A percentile compares a stretch with the other conserved stretches of the same genome.
Evolutionary conservation across 2,797 vertebrate genomes (phyloP).

Genomic region (Myripristis jacobus): DNA sequence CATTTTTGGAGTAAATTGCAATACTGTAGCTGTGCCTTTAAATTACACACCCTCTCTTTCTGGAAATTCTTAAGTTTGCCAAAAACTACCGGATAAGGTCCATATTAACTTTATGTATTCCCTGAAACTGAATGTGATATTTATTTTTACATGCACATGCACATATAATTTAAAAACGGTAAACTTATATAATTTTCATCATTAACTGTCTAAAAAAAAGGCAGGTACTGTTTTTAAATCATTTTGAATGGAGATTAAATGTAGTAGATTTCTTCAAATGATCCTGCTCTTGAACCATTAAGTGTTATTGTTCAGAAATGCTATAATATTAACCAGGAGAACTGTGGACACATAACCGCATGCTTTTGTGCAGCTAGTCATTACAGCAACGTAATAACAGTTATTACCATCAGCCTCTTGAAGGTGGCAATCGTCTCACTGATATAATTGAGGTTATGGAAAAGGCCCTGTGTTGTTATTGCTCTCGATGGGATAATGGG

Average conservation of each 20-base stretch:
- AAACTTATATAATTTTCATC: too few species aligned
- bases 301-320: slow-evolving; percentile 15
- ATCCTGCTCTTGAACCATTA: slow-evolving; percentile 18
- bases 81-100: neutral
- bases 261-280: neutral
- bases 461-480: slow-evolving; percentile 59
- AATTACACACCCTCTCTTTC: neutral
- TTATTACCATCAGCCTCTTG: slow-evolving; percentile 65
- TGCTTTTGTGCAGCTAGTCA: slow-evolving; percentile 54
- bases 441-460: slow-evolving; percentile 66
- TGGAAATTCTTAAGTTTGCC: neutral
- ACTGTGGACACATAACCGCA: slow-evolving; percentile 35
- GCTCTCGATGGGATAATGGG: slow-evolving; percentile 45
- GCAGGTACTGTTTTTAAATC: too few species aligned
- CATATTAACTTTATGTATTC: neutral
- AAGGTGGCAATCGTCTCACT: slow-evolving; percentile 71
- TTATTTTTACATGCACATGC: too few species aligned
- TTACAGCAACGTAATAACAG: slow-evolving; percentile 72
- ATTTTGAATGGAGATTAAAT: neutral
- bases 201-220: too few species aligned
- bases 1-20: neutral
- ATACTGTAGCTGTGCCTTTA: neutral
- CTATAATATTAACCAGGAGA: slow-evolving; percentile 40
- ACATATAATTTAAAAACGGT: too few species aligned
- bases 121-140: neutral